Evolutionary conservation across 2,113 vertebrate species (phyloP).

Genomic region (Psittacara wagleri): DNA sequence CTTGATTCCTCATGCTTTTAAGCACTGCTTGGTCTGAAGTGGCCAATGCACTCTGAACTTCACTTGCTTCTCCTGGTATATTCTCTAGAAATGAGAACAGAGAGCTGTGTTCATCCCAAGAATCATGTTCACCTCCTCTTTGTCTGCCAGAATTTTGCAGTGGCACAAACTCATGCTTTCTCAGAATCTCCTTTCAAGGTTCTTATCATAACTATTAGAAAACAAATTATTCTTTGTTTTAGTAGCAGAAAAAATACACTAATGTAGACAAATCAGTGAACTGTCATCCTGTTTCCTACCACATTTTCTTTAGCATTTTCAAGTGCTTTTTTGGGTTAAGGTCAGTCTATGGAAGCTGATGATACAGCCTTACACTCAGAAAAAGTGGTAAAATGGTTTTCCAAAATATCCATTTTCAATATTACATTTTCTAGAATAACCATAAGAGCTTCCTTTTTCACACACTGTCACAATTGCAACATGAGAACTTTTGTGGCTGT

Average conservation of each 20-base stretch:
- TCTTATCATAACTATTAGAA: neutral
- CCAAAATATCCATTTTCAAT: neutral
- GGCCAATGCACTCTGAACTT: neutral
- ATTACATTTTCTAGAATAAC: neutral
- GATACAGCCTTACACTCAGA: neutral
- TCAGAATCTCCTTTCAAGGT: neutral
- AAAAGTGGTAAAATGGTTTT: neutral
- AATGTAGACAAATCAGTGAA: neutral
- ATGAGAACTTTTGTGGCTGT: neutral
- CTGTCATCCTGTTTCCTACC: neutral
- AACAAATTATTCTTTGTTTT: neutral
- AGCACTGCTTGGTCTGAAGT: neutral
- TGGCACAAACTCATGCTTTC: neutral
- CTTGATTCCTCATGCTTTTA: neutral
- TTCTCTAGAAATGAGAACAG: neutral
- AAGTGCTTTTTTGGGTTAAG: neutral
- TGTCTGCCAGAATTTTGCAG: neutral
- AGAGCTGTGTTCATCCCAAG: neutral
- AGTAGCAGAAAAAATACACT: neutral
- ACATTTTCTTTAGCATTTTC: neutral
- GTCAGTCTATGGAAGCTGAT: neutral
- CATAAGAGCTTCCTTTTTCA: neutral
- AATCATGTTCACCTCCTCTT: neutral
- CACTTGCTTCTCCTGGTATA: neutral
- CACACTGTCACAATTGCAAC: neutral